Evolutionary conservation across 2,888 invertebrate species (phyloP).

Genomic region (Chromoteleia sp.): DNA sequence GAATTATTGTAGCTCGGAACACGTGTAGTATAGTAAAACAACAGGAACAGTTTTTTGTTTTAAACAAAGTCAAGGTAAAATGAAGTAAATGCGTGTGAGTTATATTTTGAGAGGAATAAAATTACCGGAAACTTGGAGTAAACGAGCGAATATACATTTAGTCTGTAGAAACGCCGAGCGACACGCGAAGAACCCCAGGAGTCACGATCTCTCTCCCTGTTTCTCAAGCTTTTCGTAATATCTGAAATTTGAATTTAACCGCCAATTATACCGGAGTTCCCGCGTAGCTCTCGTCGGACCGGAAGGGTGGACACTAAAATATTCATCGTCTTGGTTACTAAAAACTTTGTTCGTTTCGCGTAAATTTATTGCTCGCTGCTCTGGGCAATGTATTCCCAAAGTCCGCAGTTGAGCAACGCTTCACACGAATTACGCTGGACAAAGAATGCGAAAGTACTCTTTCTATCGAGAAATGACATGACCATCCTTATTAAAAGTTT

Average conservation of each 20-base stretch:
- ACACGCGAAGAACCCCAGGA: conserved; percentile 68
- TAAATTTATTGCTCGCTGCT: conserved; percentile 77
- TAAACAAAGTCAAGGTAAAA: neutral
- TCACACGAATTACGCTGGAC: conserved; percentile 63
- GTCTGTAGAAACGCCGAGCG: conserved; percentile 62
- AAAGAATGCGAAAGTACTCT: conserved; percentile 57
- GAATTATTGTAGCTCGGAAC: neutral
- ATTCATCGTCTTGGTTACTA: conserved; percentile 81
- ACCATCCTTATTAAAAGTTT: conserved; percentile 58
- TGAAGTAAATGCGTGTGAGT: conserved; percentile 18
- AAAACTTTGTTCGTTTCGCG: conserved; percentile 78
- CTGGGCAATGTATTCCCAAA: conserved; percentile 66
- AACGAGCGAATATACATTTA: conserved; percentile 66
- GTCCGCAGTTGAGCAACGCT: conserved; percentile 58
- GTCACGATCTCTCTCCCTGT: conserved; percentile 70
- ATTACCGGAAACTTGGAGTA: conserved; percentile 61
- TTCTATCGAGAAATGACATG: conserved; percentile 55
- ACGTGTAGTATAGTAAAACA: neutral
- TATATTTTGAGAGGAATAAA: conserved; percentile 55
- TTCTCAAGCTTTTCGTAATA: conserved; percentile 78
- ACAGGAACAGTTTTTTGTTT: neutral
- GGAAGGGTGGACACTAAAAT: conserved; percentile 78
- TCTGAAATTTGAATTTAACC: conserved; percentile 83
- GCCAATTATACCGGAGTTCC: conserved; percentile 75
- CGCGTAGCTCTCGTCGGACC: conserved; percentile 66